phyloP scores from a whole-genome alignment of 2,797 vertebrate species.

The Dallia pectoralis region DNA sequence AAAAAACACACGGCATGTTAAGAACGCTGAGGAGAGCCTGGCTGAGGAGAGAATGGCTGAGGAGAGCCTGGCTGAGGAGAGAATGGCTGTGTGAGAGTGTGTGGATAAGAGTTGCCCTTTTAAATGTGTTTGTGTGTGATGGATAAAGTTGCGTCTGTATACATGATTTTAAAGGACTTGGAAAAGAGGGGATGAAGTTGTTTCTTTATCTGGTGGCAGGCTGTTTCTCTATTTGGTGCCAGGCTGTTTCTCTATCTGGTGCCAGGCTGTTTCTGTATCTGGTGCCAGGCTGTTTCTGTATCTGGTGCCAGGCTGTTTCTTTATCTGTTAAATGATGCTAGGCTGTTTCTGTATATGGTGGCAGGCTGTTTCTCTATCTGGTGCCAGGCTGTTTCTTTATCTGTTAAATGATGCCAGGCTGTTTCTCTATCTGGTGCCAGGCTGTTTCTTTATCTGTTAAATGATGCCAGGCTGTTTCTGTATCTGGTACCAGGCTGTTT shows the following conservation, averaged over 20 bases:
- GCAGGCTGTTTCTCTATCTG: neutral
- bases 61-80: too few relatives aligned
- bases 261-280: neutral
- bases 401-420: neutral
- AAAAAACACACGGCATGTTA: slow-evolving; percentile 7
- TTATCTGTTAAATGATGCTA: neutral
- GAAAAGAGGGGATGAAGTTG: neutral
- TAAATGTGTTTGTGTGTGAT: neutral
- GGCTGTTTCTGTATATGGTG: neutral
- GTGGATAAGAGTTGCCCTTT: neutral
- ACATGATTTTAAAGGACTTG: too few relatives aligned
- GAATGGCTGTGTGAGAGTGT: slow-evolving; percentile 7
- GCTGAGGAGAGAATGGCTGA: too few relatives aligned
- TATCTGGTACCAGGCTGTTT: neutral
- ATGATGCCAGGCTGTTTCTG: neutral
- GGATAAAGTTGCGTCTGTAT: neutral
- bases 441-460: neutral
- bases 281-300: neutral
- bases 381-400: neutral
- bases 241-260: neutral
- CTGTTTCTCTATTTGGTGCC: neutral
- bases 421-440: neutral
- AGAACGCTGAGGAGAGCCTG: neutral
- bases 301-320: neutral
- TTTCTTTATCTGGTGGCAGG: neutral